Percentiles rank a stretch among this genome's conserved stretches.
Evolutionary conservation across 2,888 invertebrate species (phyloP).

Genomic region (Campaea margaritaria): DNA sequence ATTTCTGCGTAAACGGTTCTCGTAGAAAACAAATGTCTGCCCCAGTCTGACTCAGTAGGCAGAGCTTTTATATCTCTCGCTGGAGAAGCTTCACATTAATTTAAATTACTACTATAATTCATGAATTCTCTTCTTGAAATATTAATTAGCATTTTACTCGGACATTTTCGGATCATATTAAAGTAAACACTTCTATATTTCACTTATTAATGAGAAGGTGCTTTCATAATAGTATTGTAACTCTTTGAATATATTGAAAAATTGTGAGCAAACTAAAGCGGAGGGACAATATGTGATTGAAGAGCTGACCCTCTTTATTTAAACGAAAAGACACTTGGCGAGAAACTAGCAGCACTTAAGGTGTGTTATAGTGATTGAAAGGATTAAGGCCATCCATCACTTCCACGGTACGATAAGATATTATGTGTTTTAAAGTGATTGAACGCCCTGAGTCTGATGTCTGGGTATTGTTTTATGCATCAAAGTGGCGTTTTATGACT

Average conservation of each 20-base stretch:
- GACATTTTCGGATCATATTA: no score
- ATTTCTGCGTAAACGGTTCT: conserved; percentile 24
- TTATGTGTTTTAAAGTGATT: conserved; percentile 35
- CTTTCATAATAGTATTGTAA: no score
- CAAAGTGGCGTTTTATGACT: conserved; percentile 73
- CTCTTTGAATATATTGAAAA: not conserved
- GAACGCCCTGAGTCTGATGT: conserved; percentile 24
- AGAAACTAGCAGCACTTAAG: conserved; percentile 10
- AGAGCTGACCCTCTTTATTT: no score
- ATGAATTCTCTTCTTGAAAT: not conserved
- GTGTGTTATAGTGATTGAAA: conserved; percentile 26
- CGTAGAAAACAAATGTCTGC: conserved; percentile 28
- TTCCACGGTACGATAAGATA: conserved; percentile 21
- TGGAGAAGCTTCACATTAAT: not conserved
- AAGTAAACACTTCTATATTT: not conserved
- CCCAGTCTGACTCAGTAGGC: conserved; percentile 11
- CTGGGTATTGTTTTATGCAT: conserved; percentile 60
- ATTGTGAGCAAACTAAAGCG: no score
- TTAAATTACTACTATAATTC: not conserved
- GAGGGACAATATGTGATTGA: no score
- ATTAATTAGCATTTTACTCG: not conserved
- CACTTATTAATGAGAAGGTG: no score
- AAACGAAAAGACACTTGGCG: not conserved
- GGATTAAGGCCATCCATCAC: conserved; percentile 28
- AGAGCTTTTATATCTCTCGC: conserved; percentile 6